phyloP scores from a whole-genome alignment of 2,888 invertebrate species.

The Teleiodes luculella region DNA sequence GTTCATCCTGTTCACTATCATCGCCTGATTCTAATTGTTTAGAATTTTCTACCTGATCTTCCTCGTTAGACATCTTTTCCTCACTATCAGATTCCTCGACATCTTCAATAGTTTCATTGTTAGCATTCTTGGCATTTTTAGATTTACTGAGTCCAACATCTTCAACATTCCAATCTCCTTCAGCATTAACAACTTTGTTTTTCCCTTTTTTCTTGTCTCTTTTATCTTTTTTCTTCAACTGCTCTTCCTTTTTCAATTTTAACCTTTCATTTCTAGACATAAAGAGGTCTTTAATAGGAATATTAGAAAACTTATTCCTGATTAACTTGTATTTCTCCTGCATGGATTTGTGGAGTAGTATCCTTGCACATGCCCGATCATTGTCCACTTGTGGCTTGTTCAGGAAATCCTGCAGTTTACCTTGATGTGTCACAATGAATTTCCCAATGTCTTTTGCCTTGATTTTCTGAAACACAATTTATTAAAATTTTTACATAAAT shows the following conservation, averaged over 20 bases:
- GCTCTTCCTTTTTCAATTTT: constrained; percentile 62
- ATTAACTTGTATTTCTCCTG: constrained; percentile 61
- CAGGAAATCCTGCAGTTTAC: constrained; percentile 50
- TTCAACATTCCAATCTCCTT: constrained; percentile 57
- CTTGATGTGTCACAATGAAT: constrained; percentile 62
- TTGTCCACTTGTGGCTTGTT: constrained; percentile 58
- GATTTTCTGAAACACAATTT: constrained; percentile 61
- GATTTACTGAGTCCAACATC: constrained; percentile 28
- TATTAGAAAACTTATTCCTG: constrained; percentile 52
- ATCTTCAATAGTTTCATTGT: not conserved
- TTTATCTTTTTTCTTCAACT: constrained; percentile 55
- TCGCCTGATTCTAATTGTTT: constrained; percentile 17
- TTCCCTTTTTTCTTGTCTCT: constrained; percentile 34
- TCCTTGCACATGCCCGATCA: constrained; percentile 63
- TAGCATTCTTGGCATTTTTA: not conserved
- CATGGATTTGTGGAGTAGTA: constrained; percentile 60
- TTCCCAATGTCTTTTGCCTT: constrained; percentile 62
- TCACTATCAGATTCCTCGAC: constrained; percentile 15
- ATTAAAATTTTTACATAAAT: too few species aligned
- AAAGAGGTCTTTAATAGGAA: constrained; percentile 62
- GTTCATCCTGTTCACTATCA: constrained; percentile 21
- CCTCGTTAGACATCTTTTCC: constrained; percentile 20
- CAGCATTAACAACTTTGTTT: constrained; percentile 36
- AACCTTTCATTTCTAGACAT: constrained; percentile 65
- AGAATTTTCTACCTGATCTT: constrained; percentile 16